These are phyloP conservation scores for Pectinophora gossypiella DNA, from an alignment of 1,140 invertebrate genomes.

Conservation along the genomic window DNA sequence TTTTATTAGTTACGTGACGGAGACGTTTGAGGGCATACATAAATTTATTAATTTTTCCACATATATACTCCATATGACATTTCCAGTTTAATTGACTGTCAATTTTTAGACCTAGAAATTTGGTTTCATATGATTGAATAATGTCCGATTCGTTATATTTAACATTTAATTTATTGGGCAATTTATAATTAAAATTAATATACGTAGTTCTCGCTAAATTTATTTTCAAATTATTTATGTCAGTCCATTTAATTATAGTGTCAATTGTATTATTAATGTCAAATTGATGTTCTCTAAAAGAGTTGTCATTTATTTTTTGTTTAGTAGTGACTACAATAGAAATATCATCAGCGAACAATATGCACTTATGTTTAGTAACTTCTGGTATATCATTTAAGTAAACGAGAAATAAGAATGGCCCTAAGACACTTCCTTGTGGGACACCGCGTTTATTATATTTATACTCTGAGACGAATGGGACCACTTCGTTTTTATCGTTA, in stretches of 20 bases:
- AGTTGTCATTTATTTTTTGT: neutral
- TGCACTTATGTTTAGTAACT: neutral
- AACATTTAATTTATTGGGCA: too few species aligned
- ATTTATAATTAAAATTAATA: too few species aligned
- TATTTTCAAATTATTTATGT: conserved; percentile 3
- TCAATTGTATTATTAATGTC: conserved; percentile 2
- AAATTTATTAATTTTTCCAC: too few species aligned
- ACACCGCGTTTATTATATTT: conserved; percentile 1
- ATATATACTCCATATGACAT: too few species aligned
- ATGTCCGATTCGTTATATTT: too few species aligned
- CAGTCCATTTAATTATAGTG: conserved; percentile 2
- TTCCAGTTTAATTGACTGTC: too few species aligned
- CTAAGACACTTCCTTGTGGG: conserved; percentile 9
- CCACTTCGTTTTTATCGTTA: neutral
- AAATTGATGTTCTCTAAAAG: neutral
- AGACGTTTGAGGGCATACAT: too few species aligned
- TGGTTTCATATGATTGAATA: too few species aligned
- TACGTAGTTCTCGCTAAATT: conserved; percentile 2
- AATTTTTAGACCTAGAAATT: too few species aligned
- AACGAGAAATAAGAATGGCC: conserved; percentile 1
- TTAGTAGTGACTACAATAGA: conserved; percentile 3
- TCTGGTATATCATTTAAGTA: conserved; percentile 6
- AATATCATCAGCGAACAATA: conserved; percentile 6
- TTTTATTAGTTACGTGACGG: too few species aligned
- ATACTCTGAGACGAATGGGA: neutral